Evolutionary conservation across 2,113 vertebrate genomes (phyloP).

Genomic region (Todiramphus saurophagus): DNA sequence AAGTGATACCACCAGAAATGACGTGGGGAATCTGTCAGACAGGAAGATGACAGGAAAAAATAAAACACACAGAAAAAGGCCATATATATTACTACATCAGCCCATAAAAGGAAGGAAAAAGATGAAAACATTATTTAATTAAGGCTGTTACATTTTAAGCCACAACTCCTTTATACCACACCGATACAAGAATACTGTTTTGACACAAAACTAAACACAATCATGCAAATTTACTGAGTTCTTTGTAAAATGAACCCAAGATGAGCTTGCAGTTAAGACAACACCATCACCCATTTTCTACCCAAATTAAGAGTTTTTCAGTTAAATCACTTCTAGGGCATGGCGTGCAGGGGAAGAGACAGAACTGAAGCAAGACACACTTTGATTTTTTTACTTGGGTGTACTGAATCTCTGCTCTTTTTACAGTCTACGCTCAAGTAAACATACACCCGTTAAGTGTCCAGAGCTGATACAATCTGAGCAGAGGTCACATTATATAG

Average conservation of each 20-base stretch:
- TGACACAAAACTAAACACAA: background rate
- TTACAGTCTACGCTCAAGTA: background rate
- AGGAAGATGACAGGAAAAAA: background rate
- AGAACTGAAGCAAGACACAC: background rate
- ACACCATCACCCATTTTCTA: background rate
- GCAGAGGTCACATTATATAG: background rate
- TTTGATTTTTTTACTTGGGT: background rate
- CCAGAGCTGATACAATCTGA: background rate
- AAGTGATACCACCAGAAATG: constrained; percentile 98
- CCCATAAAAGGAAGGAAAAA: background rate
- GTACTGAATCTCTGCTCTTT: background rate
- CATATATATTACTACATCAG: background rate
- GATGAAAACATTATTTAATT: background rate
- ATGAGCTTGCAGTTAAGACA: background rate
- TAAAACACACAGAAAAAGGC: background rate
- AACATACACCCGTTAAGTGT: background rate
- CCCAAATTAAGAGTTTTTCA: background rate
- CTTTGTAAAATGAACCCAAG: background rate
- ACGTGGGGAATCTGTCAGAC: constrained; percentile 86
- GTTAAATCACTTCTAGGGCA: background rate
- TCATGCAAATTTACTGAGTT: background rate
- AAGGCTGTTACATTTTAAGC: background rate
- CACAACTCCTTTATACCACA: background rate
- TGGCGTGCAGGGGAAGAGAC: background rate
- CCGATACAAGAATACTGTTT: background rate